These are phyloP conservation scores for Taenioides sp. DNA, from an alignment of 2,797 vertebrate species.

Conservation along the genomic window DNA sequence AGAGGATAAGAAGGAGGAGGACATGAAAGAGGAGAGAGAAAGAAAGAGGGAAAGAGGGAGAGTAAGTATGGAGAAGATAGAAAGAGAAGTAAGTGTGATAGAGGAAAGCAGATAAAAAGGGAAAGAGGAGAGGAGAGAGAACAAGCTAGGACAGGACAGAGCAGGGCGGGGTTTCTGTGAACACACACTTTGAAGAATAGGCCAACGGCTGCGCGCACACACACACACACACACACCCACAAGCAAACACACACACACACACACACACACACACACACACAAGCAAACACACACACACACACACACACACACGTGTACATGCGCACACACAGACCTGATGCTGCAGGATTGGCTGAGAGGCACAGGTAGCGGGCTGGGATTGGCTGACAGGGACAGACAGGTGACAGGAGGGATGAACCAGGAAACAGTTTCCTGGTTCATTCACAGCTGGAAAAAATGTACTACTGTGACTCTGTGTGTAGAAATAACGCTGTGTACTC, in stretches of 20 bases:
- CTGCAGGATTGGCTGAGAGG: too few relatives aligned
- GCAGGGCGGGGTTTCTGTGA: not conserved
- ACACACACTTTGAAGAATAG: not conserved
- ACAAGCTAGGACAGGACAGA: slow-evolving; percentile 1
- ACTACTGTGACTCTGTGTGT: too few relatives aligned
- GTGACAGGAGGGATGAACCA: not conserved
- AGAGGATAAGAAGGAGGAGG: too few relatives aligned
- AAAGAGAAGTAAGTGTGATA: not conserved
- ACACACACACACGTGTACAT: too few relatives aligned
- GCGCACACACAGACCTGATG: too few relatives aligned
- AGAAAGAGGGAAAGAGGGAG: too few relatives aligned
- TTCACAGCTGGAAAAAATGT: not conserved
- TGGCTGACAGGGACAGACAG: not conserved
- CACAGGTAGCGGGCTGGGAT: not conserved
- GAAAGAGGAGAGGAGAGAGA: not conserved
- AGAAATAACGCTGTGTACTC: too few relatives aligned
- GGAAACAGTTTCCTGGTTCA: not conserved
- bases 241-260: too few relatives aligned
- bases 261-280: not conserved
- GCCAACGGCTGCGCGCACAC: not conserved
- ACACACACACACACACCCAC: too few relatives aligned
- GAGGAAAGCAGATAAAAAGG: not conserved
- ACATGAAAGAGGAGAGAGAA: too few relatives aligned
- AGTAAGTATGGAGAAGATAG: too few relatives aligned
- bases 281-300: too few relatives aligned